Percentiles rank a stretch among this genome's conserved stretches.
Conservation (phyloP, 2,888 invertebrate species). For the Urechis unicinctus region DNA sequence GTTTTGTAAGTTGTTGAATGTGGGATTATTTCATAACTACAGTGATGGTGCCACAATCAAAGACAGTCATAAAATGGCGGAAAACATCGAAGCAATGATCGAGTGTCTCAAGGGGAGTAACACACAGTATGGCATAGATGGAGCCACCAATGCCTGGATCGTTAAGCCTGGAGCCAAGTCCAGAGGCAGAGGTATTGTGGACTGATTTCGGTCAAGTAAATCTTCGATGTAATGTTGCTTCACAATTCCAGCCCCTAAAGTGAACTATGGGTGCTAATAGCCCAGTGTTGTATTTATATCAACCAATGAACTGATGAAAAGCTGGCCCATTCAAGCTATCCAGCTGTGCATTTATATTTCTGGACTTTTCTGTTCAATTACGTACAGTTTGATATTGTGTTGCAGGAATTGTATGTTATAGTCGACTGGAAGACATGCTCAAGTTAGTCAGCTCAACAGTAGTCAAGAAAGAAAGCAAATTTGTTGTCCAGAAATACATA, state of each 20-base stretch:
- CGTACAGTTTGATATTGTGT: no score
- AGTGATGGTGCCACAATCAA: constrained; percentile 38
- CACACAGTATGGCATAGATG: constrained; percentile 62
- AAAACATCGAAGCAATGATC: constrained; percentile 11
- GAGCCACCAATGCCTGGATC: constrained; percentile 85
- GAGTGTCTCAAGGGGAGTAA: constrained; percentile 56
- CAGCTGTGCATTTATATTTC: background rate
- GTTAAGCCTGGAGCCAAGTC: constrained; percentile 91
- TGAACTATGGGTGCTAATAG: no score
- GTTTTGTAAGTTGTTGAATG: no score
- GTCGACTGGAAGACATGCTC: constrained; percentile 77
- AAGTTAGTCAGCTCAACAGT: constrained; percentile 51
- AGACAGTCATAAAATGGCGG: constrained; percentile 10
- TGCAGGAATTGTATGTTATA: constrained; percentile 75
- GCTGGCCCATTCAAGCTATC: no score
- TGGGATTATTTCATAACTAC: constrained; percentile 9
- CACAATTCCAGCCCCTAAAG: no score
- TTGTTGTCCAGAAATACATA: constrained; percentile 91
- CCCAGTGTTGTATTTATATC: no score
- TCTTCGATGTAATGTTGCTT: no score
- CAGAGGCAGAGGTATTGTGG: constrained; percentile 62
- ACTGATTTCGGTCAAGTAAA: background rate
- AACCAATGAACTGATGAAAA: no score
- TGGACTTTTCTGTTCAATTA: background rate
- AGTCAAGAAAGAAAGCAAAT: constrained; percentile 57